Percentiles rank a stretch among this genome's conserved stretches.
Evolutionary conservation across 2,888 invertebrate species (phyloP).

Genomic region (Drosophila algonquin): DNA sequence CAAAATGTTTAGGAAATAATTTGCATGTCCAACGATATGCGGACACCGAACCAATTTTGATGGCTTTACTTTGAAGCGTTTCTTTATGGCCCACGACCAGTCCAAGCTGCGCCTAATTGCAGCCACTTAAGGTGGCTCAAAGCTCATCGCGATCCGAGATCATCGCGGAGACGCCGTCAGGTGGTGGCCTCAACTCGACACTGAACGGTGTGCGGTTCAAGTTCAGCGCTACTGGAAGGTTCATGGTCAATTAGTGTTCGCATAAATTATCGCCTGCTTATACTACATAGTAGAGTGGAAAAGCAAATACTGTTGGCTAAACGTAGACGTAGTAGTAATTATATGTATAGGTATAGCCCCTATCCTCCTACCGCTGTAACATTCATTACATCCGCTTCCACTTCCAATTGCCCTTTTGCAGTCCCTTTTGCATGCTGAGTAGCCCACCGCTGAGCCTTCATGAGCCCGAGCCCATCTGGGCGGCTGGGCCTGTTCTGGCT

Average conservation of each 20-base stretch:
- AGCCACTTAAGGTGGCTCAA: constrained; percentile 50
- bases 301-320: constrained; percentile 43
- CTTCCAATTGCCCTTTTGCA: constrained; percentile 8
- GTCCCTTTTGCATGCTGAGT: constrained; percentile 64
- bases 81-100: constrained; percentile 16
- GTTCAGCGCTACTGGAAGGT: constrained; percentile 67
- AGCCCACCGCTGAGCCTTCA: constrained; percentile 75
- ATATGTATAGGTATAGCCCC: constrained; percentile 17
- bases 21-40: constrained; percentile 57
- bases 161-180: constrained; percentile 48
- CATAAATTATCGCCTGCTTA: constrained; percentile 56
- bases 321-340: constrained; percentile 32
- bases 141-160: constrained; percentile 14
- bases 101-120: constrained; percentile 57
- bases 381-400: not conserved
- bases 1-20: constrained; percentile 72
- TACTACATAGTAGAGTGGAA: constrained; percentile 23
- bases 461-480: constrained; percentile 75
- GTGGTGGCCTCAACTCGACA: constrained; percentile 18
- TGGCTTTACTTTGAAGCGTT: constrained; percentile 29
- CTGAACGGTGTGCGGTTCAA: constrained; percentile 58
- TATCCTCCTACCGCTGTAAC: not conserved
- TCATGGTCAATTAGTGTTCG: constrained; percentile 73
- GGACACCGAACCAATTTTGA: constrained; percentile 56
- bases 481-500: constrained; percentile 79